Evolutionary conservation across 2,113 vertebrate species (phyloP), one percentile per base, ranked within the genome.

Genomic region (Actenoides lindsayi): DNA sequence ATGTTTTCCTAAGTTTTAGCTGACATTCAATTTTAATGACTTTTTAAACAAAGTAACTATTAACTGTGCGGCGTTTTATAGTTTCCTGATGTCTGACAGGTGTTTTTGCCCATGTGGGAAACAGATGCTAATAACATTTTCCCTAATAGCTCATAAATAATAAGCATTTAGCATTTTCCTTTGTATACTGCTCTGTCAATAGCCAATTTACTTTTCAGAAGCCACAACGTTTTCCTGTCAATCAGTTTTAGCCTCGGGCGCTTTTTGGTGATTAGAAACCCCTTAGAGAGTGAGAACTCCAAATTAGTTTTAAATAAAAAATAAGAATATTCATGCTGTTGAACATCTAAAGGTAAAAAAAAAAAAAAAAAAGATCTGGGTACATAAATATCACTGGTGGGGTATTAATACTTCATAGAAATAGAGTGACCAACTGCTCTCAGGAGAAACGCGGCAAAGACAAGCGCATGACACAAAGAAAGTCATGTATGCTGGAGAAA

Each of bases 231-330:
- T 98, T 98, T 98, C 98, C 99, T 99, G 99, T 99, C 99, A 99
- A 98, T 99, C 99, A 99, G 97, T 94, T 97, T 97, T 98, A 97
- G 99, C 99, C 99, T 98, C 96, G 7, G 99, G 99, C 99, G 96
- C 98, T 99, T 99, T 99, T 98, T 98, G 98, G 98, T 99, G 99
- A 99, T 99, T 99, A 99, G 99, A 99, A 99, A 98, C 98, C 99
- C 99, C 99, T 98, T 98, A 97, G 99, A 99, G 99, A 99, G 98
- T 6, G 97, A 99, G 98, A 98, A 98, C 99, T 99, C 99, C 98
- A 99, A 99, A 99, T 99, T 99, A 99, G 99, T 98, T 99, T 99
- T 99, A 99, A 99, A 99, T 99, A 99, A 99, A 98, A 99, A 99
- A 99, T 98, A 98, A 99, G 99, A 99, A 99, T 99, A 99, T 99